Base-by-base conservation (phyloP, 2,113 vertebrate genomes). In the Misgurnus mizolepis region DNA sequence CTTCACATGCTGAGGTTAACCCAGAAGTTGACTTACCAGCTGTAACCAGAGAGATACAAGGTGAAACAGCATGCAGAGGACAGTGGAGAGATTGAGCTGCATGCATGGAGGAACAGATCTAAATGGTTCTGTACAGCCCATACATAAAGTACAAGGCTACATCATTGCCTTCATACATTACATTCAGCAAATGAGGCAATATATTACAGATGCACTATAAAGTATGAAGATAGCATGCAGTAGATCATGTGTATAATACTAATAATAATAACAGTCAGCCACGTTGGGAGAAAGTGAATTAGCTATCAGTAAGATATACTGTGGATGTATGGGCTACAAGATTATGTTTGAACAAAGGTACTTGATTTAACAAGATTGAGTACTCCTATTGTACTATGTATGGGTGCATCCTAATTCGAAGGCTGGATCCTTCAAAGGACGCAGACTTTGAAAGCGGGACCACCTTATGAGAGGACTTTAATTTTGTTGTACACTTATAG, bases 1-100 rank as follows among this genome's bases (percentile, higher is more conserved):
- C n/a, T 74, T 60, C 5, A 43, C 18, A 73, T 61, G 11, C 71
- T 64, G 72, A 49, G 58, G 41, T 62, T 22, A 39, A 62, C 58
- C 72, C 41, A 62, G 11, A 61, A n/a, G 2, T 47, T 61, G 55
- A 14, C 17, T 56, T 58, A 7, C 55, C 14, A 14, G n/a, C n/a
- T 18, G 40, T 61, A 60, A 73, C 55, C 56, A 10, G 18, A n/a
- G 40, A 18, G 17, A 58, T 56, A 75, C 56, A 15, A 18, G 69
- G 10, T 34, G n/a, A 41, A 71, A 58, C 7, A 2, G 5, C 69
- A 72, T 43, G 53, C 17, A 72, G 53, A 17, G 6, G 34, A 41
- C n/a, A n/a, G 12, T 14, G 14, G 17, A 73, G 34, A 12, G 40
- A n/a, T 7, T 18, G 2, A 60, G 11, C 6, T 60, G 27, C 27